Conservation (phyloP, 2,113 vertebrate genomes). For the Sula dactylatra region DNA sequence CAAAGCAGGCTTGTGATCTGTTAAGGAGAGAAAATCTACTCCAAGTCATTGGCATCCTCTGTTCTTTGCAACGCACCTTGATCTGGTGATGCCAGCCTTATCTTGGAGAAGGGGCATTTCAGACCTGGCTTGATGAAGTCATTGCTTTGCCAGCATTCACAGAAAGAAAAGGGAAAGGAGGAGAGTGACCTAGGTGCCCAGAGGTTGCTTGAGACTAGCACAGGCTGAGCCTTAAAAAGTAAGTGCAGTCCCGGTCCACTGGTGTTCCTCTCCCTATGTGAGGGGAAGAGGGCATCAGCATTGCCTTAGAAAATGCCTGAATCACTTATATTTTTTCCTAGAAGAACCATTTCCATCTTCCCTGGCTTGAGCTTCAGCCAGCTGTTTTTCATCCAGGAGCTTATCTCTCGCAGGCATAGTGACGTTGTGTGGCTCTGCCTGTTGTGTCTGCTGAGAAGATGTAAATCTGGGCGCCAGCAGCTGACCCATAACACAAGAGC, state of each 20-base stretch:
- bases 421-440: not conserved
- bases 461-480: not conserved
- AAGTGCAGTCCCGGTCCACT: fast-evolving
- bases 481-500: not conserved
- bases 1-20: fast-evolving
- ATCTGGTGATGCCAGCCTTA: not conserved
- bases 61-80: not conserved
- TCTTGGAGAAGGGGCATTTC: not conserved
- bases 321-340: not conserved
- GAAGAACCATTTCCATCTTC: conserved; percentile 42
- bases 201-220: not conserved
- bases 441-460: not conserved
- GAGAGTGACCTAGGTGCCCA: not conserved
- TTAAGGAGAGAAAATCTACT: not conserved
- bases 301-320: not conserved
- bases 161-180: not conserved
- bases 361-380: conserved; percentile 13
- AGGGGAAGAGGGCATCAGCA: not conserved
- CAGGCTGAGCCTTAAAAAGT: not conserved
- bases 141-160: not conserved
- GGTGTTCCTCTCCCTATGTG: not conserved
- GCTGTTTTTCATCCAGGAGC: not conserved
- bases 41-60: not conserved
- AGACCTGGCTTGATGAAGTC: not conserved
- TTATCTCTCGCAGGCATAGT: conserved; percentile 33